Conservation (phyloP, 2,113 vertebrate species). For the Eolophus roseicapilla region DNA sequence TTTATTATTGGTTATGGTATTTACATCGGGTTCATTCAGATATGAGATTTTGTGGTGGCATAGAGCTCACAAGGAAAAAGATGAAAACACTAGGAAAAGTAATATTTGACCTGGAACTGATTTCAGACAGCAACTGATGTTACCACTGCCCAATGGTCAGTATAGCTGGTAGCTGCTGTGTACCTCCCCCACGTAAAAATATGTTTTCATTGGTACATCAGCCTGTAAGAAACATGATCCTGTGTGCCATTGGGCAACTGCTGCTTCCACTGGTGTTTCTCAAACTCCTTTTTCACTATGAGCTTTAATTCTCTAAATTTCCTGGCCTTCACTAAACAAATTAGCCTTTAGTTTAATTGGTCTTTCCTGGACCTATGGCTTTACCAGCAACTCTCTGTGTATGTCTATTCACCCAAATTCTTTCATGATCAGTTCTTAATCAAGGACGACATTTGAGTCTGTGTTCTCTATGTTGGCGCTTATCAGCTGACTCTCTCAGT, state of each 20-base stretch:
- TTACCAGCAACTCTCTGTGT: not conserved
- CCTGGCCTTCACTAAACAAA: not conserved
- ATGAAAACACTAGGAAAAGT: not conserved
- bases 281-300: not conserved
- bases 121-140: not conserved
- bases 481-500: not conserved
- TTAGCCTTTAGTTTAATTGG: not conserved
- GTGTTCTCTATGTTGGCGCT: not conserved
- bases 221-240: not conserved
- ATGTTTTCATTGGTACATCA: not conserved
- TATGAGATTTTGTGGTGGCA: not conserved
- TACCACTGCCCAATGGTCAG: not conserved
- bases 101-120: not conserved
- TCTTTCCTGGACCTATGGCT: not conserved
- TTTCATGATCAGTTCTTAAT: not conserved
- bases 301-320: not conserved
- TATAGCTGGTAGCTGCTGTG: not conserved
- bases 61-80: not conserved
- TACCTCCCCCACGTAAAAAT: not conserved
- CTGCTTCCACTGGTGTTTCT: not conserved
- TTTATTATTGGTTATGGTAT: not conserved
- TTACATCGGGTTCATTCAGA: not conserved
- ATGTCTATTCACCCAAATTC: not conserved
- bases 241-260: not conserved
- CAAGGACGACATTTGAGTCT: not conserved